Evolutionary conservation across 2,888 invertebrate genomes (phyloP).

Genomic region (Microctonus brassicae): DNA sequence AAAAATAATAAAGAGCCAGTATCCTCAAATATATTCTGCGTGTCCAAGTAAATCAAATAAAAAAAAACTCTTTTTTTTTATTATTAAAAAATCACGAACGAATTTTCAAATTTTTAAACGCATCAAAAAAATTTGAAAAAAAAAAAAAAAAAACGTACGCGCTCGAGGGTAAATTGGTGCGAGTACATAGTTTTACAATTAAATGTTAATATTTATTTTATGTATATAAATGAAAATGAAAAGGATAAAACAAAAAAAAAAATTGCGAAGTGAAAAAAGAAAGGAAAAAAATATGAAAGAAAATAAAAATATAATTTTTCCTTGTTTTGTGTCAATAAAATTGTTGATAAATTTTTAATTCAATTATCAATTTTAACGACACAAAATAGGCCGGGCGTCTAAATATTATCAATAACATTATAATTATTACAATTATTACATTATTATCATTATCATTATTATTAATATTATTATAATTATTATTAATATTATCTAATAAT

Average conservation of each 20-base stretch:
- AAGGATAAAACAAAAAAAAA: neutral
- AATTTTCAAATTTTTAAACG: neutral
- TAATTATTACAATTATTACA: too few relatives aligned
- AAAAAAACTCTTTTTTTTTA: too few relatives aligned
- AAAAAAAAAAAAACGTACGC: conserved; percentile 39
- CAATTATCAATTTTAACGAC: too few relatives aligned
- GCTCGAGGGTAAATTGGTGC: conserved; percentile 44
- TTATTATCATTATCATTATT: conserved; percentile 27
- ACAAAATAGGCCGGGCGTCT: conserved; percentile 23
- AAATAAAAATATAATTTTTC: neutral
- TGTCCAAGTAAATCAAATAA: neutral
- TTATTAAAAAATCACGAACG: neutral
- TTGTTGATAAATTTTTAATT: neutral
- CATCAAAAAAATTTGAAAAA: conserved; percentile 9
- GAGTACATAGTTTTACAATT: conserved; percentile 59
- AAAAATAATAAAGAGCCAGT: conserved; percentile 23
- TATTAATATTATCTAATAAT: neutral
- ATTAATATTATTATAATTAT: neutral
- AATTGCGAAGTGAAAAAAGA: neutral
- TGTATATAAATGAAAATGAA: conserved; percentile 65
- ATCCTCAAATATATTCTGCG: neutral
- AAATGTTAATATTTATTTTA: conserved; percentile 70
- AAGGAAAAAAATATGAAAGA: neutral
- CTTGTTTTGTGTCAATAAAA: neutral
- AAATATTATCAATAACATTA: conserved; percentile 43